Percentiles rank a stretch among this genome's conserved stretches.
Conservation (phyloP, 2,113 vertebrate species). For the Epinephelus lanceolatus region DNA sequence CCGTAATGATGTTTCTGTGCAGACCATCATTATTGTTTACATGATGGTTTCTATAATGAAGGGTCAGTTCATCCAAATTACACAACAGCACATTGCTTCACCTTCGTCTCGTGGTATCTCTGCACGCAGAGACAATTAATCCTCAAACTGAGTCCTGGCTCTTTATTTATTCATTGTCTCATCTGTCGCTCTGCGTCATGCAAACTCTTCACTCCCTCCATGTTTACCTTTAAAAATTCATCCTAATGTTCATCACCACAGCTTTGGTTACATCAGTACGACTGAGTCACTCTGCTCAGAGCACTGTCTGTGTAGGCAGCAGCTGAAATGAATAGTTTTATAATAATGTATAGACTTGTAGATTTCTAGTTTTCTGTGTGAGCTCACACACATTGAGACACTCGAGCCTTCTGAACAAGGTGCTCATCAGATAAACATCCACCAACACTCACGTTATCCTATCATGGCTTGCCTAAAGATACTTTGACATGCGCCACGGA, state of each 20-base stretch:
- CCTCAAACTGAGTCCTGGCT: not conserved
- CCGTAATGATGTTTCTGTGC: constrained; percentile 20
- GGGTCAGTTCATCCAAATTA: not conserved
- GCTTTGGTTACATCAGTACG: not conserved
- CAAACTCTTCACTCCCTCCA: not conserved
- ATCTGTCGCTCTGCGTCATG: too few species aligned
- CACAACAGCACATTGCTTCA: not conserved
- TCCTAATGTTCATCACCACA: not conserved
- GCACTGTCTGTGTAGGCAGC: too few species aligned
- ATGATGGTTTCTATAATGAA: not conserved
- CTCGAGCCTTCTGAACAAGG: too few species aligned
- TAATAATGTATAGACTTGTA: too few species aligned
- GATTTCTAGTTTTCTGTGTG: too few species aligned
- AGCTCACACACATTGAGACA: too few species aligned
- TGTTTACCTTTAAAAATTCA: not conserved
- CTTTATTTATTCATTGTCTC: too few species aligned
- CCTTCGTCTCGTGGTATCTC: not conserved
- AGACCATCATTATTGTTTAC: not conserved
- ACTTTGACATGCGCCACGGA: too few species aligned
- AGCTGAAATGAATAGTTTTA: too few species aligned
- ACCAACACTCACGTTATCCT: too few species aligned
- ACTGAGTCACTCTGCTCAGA: not conserved
- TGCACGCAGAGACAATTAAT: not conserved
- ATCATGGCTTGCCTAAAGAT: too few species aligned
- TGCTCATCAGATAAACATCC: too few species aligned